These are phyloP conservation scores for Nixonia krombeini DNA, from an alignment of 1,140 invertebrate genomes.

Conservation along the genomic window DNA sequence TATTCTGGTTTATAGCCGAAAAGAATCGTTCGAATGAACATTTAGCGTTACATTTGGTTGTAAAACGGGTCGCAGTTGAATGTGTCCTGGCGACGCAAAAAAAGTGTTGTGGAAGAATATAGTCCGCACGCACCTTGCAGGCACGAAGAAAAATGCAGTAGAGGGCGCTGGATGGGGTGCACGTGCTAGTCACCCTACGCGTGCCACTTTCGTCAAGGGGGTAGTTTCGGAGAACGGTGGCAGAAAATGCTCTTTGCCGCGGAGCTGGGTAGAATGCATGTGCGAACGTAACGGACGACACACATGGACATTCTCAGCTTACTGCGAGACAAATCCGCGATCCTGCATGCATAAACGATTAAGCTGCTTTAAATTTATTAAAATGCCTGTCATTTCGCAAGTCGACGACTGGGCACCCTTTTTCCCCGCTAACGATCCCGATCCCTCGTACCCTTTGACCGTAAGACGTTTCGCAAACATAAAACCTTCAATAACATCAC, in stretches of 20 bases:
- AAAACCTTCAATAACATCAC: no score
- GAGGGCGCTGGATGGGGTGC: conserved; percentile 36
- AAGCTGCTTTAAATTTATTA: conserved; percentile 71
- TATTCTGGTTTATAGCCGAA: no score
- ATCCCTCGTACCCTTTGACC: no score
- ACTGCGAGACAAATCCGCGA: conserved; percentile 71
- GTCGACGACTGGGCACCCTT: conserved; percentile 41
- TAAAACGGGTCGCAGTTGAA: no score
- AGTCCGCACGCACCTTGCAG: conserved; percentile 36
- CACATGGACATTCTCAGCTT: conserved; percentile 72
- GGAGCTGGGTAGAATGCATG: conserved; percentile 41
- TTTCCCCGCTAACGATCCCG: background rate
- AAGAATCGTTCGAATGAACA: no score
- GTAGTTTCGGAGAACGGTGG: conserved; percentile 16
- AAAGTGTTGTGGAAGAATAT: no score
- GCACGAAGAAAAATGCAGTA: conserved; percentile 19
- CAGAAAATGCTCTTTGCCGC: conserved; percentile 37
- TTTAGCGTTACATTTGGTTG: no score
- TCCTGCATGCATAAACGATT: conserved; percentile 72
- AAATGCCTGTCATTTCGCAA: conserved; percentile 67
- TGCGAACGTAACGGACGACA: conserved; percentile 53
- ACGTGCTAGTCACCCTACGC: conserved; percentile 41
- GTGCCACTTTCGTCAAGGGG: conserved; percentile 44
- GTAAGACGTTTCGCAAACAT: no score
- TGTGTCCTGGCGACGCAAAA: no score